phyloP scores from a whole-genome alignment of 2,113 vertebrate genomes.

The Rhinolophus ferrumequinum region DNA sequence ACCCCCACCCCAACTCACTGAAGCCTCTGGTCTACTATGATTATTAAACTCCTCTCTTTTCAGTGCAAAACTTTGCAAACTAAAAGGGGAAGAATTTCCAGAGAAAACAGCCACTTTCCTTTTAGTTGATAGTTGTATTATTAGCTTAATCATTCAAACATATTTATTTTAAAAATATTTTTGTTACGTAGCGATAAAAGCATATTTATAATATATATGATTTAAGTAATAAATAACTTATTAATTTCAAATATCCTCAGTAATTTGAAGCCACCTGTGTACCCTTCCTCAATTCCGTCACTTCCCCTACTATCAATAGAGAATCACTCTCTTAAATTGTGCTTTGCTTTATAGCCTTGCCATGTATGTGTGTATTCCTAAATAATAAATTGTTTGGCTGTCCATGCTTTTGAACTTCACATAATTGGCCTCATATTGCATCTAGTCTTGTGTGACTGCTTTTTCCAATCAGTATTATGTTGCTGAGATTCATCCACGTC shows the following conservation, averaged over 20 bases:
- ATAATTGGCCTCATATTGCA: conserved; percentile 25
- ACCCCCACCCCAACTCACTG: background rate
- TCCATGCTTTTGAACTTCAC: conserved; percentile 36
- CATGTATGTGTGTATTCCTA: background rate
- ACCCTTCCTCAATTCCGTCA: background rate
- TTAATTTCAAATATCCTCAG: background rate
- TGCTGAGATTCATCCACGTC: conserved; percentile 19
- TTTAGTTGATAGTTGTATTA: background rate
- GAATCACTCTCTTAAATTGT: background rate
- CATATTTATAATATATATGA: background rate
- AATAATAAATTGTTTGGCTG: conserved; percentile 11
- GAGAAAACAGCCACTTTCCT: background rate
- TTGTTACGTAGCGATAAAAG: background rate
- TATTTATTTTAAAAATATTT: conserved; percentile 2
- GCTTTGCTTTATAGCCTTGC: background rate
- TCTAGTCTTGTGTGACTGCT: conserved; percentile 48
- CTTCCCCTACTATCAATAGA: background rate
- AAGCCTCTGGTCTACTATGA: background rate
- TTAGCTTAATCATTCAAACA: conserved; percentile 38
- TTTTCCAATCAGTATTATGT: background rate
- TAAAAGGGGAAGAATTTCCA: background rate
- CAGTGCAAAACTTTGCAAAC: background rate
- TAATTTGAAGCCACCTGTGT: background rate
- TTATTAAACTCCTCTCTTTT: conserved; percentile 41
- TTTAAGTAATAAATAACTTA: conserved; percentile 31